Evolutionary conservation across 1,140 invertebrate species (phyloP), one percentile per base, ranked within the genome.

Genomic region (Dendroctonus ponderosae): DNA sequence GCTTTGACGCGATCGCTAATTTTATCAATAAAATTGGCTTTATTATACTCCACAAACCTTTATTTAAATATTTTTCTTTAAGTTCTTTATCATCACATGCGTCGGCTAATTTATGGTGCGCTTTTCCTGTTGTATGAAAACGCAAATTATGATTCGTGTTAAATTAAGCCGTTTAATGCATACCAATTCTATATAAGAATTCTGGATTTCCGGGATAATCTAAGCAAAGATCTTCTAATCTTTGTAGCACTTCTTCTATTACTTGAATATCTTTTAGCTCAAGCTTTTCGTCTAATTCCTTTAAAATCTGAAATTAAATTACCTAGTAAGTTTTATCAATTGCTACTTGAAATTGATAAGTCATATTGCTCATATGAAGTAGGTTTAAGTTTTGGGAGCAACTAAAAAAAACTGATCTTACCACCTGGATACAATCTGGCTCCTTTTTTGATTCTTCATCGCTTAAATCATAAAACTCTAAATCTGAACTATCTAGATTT

Each of bases 81-180:
- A 77, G 76, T 43, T 82, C 79, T 51, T 74, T 69, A 74, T 87
- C 79, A 50, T 80, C 78, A 56, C 77, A 74, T 54, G 78, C 70
- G 53, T 79, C 77, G 2, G 82, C 79, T 77, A 84, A 78, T 71
- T 84, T 76, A 75, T 85, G 83, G 73, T 85, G 85, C 26, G 85
- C 83, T 78, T 87, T 90, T 12, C 61, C 61, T 51, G 41, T 15
- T n/a, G n/a, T n/a, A n/a, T n/a, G n/a, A n/a, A n/a, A n/a, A n/a
- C n/a, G n/a, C n/a, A n/a, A n/a, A n/a, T n/a, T n/a, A n/a, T n/a
- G n/a, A n/a, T n/a, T n/a, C n/a, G n/a, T n/a, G n/a, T n/a, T n/a
- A n/a, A n/a, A 44, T 59, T 37, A 37, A 15, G 9, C 9, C 2
- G 6, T 11, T n/a, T n/a, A n/a, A n/a, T n/a, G n/a, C 8, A 56